Evolutionary conservation across 2,888 invertebrate genomes (phyloP), one percentile per base, ranked within the genome.

Genomic region (Bugulina stolonifera): DNA sequence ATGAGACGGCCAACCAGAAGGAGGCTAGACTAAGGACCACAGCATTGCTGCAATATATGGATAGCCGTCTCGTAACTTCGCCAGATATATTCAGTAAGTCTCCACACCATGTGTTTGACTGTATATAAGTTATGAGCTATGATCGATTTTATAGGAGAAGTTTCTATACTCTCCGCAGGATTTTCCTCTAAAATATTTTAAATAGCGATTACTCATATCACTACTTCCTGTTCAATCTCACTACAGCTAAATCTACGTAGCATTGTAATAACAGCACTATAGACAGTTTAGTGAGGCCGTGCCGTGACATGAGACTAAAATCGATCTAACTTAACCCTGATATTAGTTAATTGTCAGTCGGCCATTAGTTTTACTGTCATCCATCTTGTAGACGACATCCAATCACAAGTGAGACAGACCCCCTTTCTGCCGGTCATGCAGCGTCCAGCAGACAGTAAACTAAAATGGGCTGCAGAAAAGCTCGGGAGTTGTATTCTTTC

Each of bases 1-100:
- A 64, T 64, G 3, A 64, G 64, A 64, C 25, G n/a, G 64, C 64
- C 29, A 64, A 64, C 32, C 2, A 64, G 64, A 64, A 64, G n/a
- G 64, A 22, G 27, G 64, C 64, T 27, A 14, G 10, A 32, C 18
- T 27, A 32, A 64, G 64, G 64, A 64, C 34, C 18, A 25, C 25
- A 5, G 64, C 64, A 25, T 34, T 64, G 32, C 27, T 64, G 34
- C 64, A 64, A 27, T 64, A 64, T 27, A 64, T 64, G 64, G 64
- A 64, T 2, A 64, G 32, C n/a, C 25, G 32, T 5, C 32, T 64
- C 29, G 32, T 64, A 14, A 64, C 64, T 25, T 64, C 64, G 2
- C 64, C 64, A 10, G 64, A 64, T 5, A 25, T 5, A 32, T 64
- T 25, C 10, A 64, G 64, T 64, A 32, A 64, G 64, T 64, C 25